Evolutionary conservation across 1,140 invertebrate species (phyloP), one percentile per base, ranked within the genome.

Genomic region (Drosophila nannoptera): DNA sequence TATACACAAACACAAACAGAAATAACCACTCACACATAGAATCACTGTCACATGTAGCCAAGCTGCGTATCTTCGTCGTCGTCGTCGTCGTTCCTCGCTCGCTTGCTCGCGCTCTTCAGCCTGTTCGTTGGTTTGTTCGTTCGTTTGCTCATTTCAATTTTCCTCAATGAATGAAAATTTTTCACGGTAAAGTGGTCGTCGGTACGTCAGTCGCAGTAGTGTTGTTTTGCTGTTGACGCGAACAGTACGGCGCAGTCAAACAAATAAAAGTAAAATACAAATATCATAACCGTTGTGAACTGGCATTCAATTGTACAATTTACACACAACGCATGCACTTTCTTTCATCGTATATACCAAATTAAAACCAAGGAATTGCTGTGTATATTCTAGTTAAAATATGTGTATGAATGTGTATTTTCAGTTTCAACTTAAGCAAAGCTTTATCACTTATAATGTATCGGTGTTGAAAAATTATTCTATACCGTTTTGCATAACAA

Each of bases 161-260:
- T 86, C 81, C 77, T 86, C 82, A 86, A 86, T 86, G 78, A 82
- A 82, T 82, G 81, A 86, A 86, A 84, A 86, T 76, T 86, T 86
- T 86, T 86, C 81, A 86, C 81, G 81, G 82, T 75, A 77, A 77
- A 76, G 59, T 76, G 61, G 59, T 66, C 60, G 66, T 64, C 82
- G 76, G 75, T 63, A 69, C 58, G 66, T 61, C 72, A 59, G 73
- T 80, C 65, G 69, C 53, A 65, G 48, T 81, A 66, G 73, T 73
- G 55, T 70, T 73, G 68, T 78, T 68, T 77, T 69, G 56, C 66
- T 60, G 74, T 81, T 69, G 59, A 71, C 69, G 69, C 69, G 55
- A 67, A 58, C 69, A 49, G 64, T 48, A 50, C 68, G 53, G 12
- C 32, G 36, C 53, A 63, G 38, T 58, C 70, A 46, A 54, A 53